These are phyloP conservation scores for Sinohyriopsis cumingii DNA, from an alignment of 2,888 invertebrate species.

Conservation along the genomic window DNA sequence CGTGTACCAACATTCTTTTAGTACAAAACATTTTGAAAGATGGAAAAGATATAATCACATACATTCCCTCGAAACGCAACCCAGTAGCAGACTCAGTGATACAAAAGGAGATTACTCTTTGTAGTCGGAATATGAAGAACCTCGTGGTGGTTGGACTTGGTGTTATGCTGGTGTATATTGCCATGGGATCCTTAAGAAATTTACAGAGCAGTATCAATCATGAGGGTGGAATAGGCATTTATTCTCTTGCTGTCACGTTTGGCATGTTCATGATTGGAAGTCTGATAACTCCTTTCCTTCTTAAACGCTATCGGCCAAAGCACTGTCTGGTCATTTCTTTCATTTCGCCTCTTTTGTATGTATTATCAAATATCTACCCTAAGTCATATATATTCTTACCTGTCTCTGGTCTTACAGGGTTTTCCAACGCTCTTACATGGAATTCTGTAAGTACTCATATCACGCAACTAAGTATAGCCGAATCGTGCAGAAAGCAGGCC, in stretches of 20 bases:
- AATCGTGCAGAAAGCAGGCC: conserved; percentile 51
- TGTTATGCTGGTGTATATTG: conserved; percentile 58
- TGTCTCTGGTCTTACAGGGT: conserved; percentile 57
- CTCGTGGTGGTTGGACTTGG: conserved; percentile 58
- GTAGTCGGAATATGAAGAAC: conserved; percentile 57
- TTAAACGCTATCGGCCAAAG: conserved; percentile 61
- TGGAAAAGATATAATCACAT: too few relatives aligned
- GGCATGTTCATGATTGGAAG: conserved; percentile 63
- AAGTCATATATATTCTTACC: conserved; percentile 60
- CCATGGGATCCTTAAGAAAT: conserved; percentile 63
- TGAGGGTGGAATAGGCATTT: conserved; percentile 63
- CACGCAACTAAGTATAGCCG: conserved; percentile 59
- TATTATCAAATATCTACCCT: conserved; percentile 62
- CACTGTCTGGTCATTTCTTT: conserved; percentile 46
- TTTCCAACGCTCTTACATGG: conserved; percentile 63
- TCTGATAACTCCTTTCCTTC: conserved; percentile 63
- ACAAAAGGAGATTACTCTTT: too few relatives aligned
- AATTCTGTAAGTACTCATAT: conserved; percentile 68
- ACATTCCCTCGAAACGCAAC: too few relatives aligned
- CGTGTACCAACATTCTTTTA: too few relatives aligned
- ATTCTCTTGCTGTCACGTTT: conserved; percentile 58
- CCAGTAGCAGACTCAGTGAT: too few relatives aligned
- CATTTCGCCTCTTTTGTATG: conserved; percentile 55
- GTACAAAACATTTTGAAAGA: too few relatives aligned
- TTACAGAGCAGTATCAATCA: conserved; percentile 68